Conservation (phyloP, 2,113 vertebrate genomes). For the Dendropsophus ebraccatus region DNA sequence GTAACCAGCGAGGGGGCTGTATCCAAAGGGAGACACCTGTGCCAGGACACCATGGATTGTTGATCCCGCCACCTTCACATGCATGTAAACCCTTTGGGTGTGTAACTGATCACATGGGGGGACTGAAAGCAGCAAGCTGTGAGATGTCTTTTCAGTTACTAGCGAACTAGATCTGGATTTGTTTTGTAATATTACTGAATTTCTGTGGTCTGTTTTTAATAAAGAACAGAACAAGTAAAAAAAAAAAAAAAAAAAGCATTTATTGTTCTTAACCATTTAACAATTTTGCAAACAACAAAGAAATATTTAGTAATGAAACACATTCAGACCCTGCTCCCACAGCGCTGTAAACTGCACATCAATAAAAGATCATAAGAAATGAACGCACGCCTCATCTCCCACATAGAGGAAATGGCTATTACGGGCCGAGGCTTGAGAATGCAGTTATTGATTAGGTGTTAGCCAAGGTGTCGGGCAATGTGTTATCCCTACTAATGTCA, state of each 20-base stretch:
- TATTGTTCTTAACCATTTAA: slow-evolving; percentile 37
- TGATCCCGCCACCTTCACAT: neutral
- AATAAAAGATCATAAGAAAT: neutral
- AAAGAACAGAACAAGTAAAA: slow-evolving; percentile 43
- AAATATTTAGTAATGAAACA: slow-evolving; percentile 12
- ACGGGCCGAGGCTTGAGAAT: neutral
- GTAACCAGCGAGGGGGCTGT: neutral
- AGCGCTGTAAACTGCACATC: slow-evolving; percentile 47
- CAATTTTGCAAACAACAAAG: slow-evolving; percentile 32
- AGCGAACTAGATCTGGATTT: slow-evolving; percentile 2
- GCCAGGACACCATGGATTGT: neutral
- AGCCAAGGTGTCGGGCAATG: neutral
- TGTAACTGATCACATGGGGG: neutral
- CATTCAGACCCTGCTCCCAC: slow-evolving; percentile 36
- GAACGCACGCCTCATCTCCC: neutral
- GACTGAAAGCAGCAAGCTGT: slow-evolving; percentile 1
- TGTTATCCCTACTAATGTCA: neutral
- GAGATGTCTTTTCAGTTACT: slow-evolving; percentile 33
- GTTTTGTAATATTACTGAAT: slow-evolving; percentile 40
- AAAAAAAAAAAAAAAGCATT: slow-evolving; percentile 42
- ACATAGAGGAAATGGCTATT: neutral
- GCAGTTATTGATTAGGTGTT: neutral
- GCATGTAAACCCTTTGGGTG: neutral
- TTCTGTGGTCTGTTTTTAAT: slow-evolving; percentile 48
- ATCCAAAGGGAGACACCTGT: neutral